A percentile compares a stretch with the other conserved stretches of the same genome.
phyloP scores from a whole-genome alignment of 2,113 vertebrate species.

The Motacilla alba region DNA sequence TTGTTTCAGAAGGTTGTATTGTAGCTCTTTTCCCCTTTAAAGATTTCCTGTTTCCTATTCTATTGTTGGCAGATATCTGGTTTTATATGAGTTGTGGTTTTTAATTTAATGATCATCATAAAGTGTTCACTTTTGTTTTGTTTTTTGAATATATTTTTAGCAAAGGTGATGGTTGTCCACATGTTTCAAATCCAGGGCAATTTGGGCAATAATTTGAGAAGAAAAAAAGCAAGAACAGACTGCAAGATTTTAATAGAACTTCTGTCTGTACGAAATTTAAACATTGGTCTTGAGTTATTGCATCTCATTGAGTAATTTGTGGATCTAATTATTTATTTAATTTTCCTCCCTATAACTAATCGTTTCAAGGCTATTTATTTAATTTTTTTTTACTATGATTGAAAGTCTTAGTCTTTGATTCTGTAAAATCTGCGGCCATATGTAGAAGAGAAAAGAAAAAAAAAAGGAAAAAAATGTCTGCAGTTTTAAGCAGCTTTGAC shows the following conservation, averaged over 20 bases:
- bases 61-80: not conserved
- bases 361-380: not conserved
- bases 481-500: not conserved
- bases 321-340: not conserved
- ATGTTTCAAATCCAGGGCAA: not conserved
- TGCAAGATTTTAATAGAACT: not conserved
- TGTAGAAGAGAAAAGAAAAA: not conserved
- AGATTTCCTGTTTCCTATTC: conserved; percentile 37
- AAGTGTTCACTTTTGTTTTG: not conserved
- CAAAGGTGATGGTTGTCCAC: not conserved
- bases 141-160: not conserved
- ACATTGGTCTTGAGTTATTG: not conserved
- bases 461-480: not conserved
- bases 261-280: not conserved
- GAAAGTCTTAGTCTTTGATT: not conserved
- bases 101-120: not conserved
- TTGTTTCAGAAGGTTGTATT: conserved; percentile 10
- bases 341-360: not conserved
- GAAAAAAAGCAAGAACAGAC: not conserved
- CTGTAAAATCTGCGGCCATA: not conserved
- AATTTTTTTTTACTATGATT: not conserved
- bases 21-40: not conserved
- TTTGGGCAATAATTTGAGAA: not conserved
- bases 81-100: not conserved
- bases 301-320: not conserved